Base-by-base conservation (phyloP, 2,797 vertebrate genomes). In the Limosa lapponica region DNA sequence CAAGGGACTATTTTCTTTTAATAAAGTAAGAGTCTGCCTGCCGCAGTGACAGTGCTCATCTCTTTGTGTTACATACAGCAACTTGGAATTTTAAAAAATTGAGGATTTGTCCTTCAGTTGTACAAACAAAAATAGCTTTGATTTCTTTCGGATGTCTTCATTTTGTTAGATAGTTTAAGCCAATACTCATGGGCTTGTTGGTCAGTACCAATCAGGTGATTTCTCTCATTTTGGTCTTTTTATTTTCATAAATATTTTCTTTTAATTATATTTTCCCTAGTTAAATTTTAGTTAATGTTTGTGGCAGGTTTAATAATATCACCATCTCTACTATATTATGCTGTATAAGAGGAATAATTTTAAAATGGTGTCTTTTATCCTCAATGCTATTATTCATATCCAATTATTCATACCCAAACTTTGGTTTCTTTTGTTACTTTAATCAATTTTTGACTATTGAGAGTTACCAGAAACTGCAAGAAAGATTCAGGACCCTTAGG, bases 81-180 rank as follows among this genome's bases (percentile, higher is more conserved):
- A 2, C 24, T 4, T 6, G 13, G n/a, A 49, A 25, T 28, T 65
- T 43, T 57, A 11, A 19, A 77, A 90, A 69, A 24, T 0, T 11
- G 37, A 19, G 20, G 36, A 13, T 43, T 88, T 85, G 12, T 34
- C 83, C 36, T 64, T 51, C 46, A 43, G 27, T 12, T 49, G 3
- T 10, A 12, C 14, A 44, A 54, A 46, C 12, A 14, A 49, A 44
- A 36, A 7, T 0, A 32, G 3, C 30, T 73, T 54, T 0, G 2
- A 3, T 58, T 69, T 62, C 23, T 37, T 44, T 48, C 17, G 57
- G 20, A 10, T 24, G 12, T 73, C 46, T 84, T 34, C 25, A 16
- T 37, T 55, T 67, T 51, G 17, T 48, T 70, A 17, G 17, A 10
- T 3, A 11, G 13, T 46, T 81, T 20, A 27, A 77, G 27, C 14